Percentiles rank a stretch among this genome's conserved stretches.
Conservation (phyloP, 2,797 vertebrate species). For the Orientallactaga sibirica region DNA sequence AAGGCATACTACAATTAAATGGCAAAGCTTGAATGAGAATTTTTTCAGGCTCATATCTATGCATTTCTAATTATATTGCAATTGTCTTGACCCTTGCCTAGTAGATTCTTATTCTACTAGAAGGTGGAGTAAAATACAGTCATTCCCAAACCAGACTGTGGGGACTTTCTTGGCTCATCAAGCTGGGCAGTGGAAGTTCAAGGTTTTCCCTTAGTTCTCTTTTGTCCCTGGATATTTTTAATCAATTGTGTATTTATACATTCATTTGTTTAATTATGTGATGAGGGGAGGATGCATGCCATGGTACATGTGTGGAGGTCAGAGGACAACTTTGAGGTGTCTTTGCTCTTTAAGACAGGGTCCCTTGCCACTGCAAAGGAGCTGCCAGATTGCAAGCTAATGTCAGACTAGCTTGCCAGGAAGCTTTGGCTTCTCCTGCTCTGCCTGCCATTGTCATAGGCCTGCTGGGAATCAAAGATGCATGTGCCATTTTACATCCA, state of each 20-base stretch:
- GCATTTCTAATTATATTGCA: conserved; percentile 8
- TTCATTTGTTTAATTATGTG: no score
- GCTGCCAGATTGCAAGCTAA: no score
- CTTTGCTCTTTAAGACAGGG: no score
- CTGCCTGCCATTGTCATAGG: no score
- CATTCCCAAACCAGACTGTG: background rate
- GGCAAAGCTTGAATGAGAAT: conserved; percentile 1
- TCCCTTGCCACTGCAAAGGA: no score
- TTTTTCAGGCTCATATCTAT: background rate
- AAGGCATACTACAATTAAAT: background rate
- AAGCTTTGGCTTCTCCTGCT: no score
- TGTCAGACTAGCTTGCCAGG: no score
- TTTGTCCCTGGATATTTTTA: background rate
- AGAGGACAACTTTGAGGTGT: no score
- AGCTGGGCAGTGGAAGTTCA: background rate
- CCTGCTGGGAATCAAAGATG: no score
- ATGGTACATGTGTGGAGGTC: no score
- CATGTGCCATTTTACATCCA: no score
- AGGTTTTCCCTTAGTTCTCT: background rate
- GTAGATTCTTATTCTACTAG: background rate
- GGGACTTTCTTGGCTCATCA: background rate
- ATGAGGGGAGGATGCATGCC: no score
- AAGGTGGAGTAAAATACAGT: background rate
- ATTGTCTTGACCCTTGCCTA: background rate
- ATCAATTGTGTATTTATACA: background rate